These are phyloP conservation scores for Autographa pulchrina DNA, from an alignment of 2,888 invertebrate species.

Conservation along the genomic window DNA sequence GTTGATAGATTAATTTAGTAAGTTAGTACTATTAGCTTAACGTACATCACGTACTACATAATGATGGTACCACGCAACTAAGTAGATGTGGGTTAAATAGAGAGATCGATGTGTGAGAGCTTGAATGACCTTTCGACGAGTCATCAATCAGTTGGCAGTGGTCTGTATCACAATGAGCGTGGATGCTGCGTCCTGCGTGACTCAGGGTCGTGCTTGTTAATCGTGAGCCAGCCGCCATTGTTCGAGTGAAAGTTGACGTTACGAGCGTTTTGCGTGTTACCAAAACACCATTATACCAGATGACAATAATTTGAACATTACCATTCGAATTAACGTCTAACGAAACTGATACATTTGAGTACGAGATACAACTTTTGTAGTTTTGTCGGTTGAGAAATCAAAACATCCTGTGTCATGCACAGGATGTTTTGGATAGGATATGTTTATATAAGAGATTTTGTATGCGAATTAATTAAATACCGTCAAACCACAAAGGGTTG, in stretches of 20 bases:
- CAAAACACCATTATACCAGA: slow-evolving; percentile 66
- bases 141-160: slow-evolving; percentile 69
- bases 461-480: no score
- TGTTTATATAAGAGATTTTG: no score
- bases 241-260: slow-evolving; percentile 84
- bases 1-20: background rate
- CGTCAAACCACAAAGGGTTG: background rate
- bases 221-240: slow-evolving; percentile 75
- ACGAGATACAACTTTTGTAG: slow-evolving; percentile 22
- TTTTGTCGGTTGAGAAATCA: background rate
- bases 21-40: background rate
- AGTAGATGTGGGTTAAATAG: slow-evolving; percentile 34
- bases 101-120: slow-evolving; percentile 20
- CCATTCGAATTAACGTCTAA: slow-evolving; percentile 43
- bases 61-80: slow-evolving; percentile 7
- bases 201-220: slow-evolving; percentile 74
- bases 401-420: no score
- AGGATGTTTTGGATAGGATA: no score
- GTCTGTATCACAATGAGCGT: slow-evolving; percentile 58
- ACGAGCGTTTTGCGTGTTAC: slow-evolving; percentile 81
- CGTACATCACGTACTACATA: background rate
- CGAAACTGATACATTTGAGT: slow-evolving; percentile 28
- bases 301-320: slow-evolving; percentile 56
- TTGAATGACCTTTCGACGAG: slow-evolving; percentile 68
- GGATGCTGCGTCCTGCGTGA: slow-evolving; percentile 74